A percentile compares a stretch with the other conserved stretches of the same genome.
Evolutionary conservation across 1,140 invertebrate genomes (phyloP).

Genomic region (Saccostrea cuccullata): DNA sequence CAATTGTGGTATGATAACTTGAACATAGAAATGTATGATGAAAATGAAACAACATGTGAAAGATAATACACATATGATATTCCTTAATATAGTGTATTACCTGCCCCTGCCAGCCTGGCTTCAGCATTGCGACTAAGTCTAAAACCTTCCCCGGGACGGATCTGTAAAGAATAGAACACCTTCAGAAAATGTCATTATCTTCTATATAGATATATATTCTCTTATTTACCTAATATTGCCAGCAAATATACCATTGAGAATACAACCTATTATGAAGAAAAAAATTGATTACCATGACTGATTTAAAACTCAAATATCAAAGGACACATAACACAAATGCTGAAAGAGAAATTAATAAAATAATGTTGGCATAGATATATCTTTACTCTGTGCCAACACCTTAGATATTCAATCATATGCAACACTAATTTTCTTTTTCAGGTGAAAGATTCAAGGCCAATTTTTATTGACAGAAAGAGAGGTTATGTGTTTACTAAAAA

Average conservation of each 20-base stretch:
- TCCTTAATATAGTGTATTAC: conserved; percentile 17
- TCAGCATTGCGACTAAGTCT: conserved; percentile 57
- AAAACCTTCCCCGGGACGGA: conserved; percentile 53
- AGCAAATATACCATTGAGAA: background rate
- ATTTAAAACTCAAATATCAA: background rate
- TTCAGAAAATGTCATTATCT: background rate
- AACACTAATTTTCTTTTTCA: conserved; percentile 17
- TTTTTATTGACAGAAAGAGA: background rate
- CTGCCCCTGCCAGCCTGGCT: conserved; percentile 53
- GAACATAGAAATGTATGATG: background rate
- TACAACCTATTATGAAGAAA: background rate
- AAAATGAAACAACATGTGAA: background rate
- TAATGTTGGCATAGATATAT: background rate
- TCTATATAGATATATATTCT: background rate
- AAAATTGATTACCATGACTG: too few relatives aligned
- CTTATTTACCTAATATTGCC: background rate
- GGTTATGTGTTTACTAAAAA: background rate
- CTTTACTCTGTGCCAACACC: background rate
- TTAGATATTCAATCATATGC: conserved; percentile 18
- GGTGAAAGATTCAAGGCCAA: conserved; percentile 23
- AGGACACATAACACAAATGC: background rate
- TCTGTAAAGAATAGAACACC: conserved; percentile 43
- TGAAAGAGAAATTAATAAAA: too few relatives aligned
- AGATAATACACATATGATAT: background rate
- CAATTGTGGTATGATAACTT: too few relatives aligned